Base-by-base conservation (phyloP, 2,797 vertebrate species). In the Geotrypetes seraphini region DNA sequence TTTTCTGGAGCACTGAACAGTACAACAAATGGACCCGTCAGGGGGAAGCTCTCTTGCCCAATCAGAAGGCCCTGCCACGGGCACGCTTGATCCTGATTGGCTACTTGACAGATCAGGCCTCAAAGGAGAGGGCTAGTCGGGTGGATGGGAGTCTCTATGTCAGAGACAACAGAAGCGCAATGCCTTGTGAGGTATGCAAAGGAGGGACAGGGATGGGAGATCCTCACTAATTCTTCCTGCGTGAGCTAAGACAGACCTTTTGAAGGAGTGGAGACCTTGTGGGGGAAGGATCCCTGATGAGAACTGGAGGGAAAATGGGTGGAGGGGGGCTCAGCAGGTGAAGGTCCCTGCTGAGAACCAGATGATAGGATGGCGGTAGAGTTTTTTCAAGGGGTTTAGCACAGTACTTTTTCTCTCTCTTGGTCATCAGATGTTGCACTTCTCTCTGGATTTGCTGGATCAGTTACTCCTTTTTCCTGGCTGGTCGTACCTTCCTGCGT, bases 401-500 rank as follows among this genome's bases (percentile, higher is more conserved):
- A 46, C 35, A 30, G 11, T 11, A 20, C 12, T 22, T 23, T 0
- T 18, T 39, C 4, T 33, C 8, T 57, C 20, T 66, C 52, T 59
- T 37, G 32, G 31, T 45, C 53, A 13, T 26, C 38, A 95, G 91
- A 53, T 85, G 29, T 43, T 88, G 39, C 69, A 69, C 48, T 74
- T 83, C 15, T 83, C 86, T 25, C 75, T 78, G 22, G 56, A 60
- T 21, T 92, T 89, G 86, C 35, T 88, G 25, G 56, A 73, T 11
- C 58, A 49, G 2, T 67, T 85, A 2, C 57, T 87, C 48, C 65
- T 97, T 25, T 85, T 96, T 24, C 87, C 85, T 15, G 74, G 79
- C 39, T 97, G 92, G 93, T 87, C 86, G 51, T 97, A 90, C 33
- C 82, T 95, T 40, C 85, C 88, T 54, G 77, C 77, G 20, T n/a